Conservation (phyloP, 2,888 invertebrate species). For the Diploptera punctata region DNA sequence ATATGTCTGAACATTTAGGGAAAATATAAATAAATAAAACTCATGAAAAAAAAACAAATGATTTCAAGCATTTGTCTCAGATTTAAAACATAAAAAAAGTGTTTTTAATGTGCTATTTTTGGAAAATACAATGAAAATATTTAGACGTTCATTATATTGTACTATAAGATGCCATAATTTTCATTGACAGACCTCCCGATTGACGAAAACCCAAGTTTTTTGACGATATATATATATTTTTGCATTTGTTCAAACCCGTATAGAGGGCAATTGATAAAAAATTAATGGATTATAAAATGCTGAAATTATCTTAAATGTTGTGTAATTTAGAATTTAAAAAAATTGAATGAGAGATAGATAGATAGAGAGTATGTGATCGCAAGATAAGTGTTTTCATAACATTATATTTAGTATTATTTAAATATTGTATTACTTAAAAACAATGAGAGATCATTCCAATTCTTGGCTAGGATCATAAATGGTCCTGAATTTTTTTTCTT, state of each 20-base stretch:
- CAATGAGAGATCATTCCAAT: slow-evolving; percentile 23
- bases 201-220: slow-evolving; percentile 31
- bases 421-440: slow-evolving; percentile 5
- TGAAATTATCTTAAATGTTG: slow-evolving; percentile 31
- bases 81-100: slow-evolving; percentile 14
- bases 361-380: slow-evolving; percentile 19
- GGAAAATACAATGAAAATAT: slow-evolving; percentile 34
- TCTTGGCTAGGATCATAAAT: not conserved
- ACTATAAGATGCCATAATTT: slow-evolving; percentile 30
- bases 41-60: slow-evolving; percentile 27
- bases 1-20: slow-evolving; percentile 29
- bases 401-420: slow-evolving; percentile 11
- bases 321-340: slow-evolving; percentile 23
- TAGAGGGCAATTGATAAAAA: slow-evolving; percentile 30
- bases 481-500: not conserved
- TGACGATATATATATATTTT: slow-evolving; percentile 41
- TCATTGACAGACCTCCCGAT: slow-evolving; percentile 26
- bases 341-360: slow-evolving; percentile 16
- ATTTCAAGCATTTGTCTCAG: slow-evolving; percentile 19
- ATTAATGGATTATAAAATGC: slow-evolving; percentile 26
- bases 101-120: slow-evolving; percentile 41
- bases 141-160: slow-evolving; percentile 31
- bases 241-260: slow-evolving; percentile 40
- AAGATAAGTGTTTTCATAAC: slow-evolving; percentile 13
- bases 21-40: slow-evolving; percentile 2